Conservation (phyloP, 2,888 invertebrate species). For the Meloe dianella region DNA sequence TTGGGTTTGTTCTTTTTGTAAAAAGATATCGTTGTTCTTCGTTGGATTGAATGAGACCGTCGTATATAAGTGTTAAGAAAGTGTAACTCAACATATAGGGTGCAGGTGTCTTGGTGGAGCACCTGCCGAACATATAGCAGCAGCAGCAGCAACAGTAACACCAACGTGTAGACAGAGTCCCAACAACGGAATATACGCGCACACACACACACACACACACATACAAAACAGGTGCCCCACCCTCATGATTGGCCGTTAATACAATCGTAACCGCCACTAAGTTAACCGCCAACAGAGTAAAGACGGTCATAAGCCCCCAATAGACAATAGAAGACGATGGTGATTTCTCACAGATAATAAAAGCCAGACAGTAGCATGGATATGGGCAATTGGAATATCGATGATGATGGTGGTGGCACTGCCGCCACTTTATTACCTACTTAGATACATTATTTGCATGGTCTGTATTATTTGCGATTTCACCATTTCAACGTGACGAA, state of each 20-base stretch:
- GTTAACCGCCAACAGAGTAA: not conserved
- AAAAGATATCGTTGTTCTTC: slow-evolving; percentile 1
- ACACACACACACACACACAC: no score
- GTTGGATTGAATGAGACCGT: slow-evolving; percentile 27
- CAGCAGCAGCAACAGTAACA: not conserved
- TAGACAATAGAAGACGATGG: not conserved
- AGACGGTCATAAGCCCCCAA: not conserved
- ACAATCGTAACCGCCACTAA: slow-evolving; percentile 25
- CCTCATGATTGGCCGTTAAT: slow-evolving; percentile 33
- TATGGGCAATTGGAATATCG: not conserved
- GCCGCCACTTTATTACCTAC: not conserved
- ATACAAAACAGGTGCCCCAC: slow-evolving; percentile 40
- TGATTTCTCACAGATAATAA: not conserved
- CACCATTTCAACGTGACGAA: not conserved
- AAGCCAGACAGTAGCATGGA: no score
- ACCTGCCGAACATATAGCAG: slow-evolving; percentile 40
- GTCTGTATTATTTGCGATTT: not conserved
- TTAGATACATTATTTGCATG: no score
- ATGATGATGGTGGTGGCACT: not conserved
- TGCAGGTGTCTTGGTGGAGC: slow-evolving; percentile 43
- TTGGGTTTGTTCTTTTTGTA: no score
- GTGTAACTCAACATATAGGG: slow-evolving; percentile 49
- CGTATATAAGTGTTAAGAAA: slow-evolving; percentile 46
- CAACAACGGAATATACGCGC: slow-evolving; percentile 10
- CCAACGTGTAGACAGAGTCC: slow-evolving; percentile 12